phyloP scores from a whole-genome alignment of 2,113 vertebrate genomes.

The Onychorhynchus coronatus region DNA sequence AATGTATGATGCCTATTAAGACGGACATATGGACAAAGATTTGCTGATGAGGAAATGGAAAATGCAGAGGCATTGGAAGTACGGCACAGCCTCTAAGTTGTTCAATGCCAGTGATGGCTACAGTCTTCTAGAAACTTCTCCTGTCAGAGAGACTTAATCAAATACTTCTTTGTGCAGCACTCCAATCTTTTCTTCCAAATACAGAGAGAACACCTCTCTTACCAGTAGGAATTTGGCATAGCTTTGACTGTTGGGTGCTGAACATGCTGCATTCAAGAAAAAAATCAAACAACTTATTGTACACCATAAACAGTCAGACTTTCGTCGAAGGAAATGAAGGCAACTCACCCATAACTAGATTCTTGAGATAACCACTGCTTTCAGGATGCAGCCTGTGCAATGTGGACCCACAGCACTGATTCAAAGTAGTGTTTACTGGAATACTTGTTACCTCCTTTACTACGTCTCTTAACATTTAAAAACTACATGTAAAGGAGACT shows the following conservation, averaged over 20 bases:
- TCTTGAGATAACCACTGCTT: background rate
- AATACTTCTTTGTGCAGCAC: background rate
- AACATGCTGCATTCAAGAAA: background rate
- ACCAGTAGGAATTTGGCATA: background rate
- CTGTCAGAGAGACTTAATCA: background rate
- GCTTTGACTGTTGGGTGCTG: background rate
- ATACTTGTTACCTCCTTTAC: background rate
- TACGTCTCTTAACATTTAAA: fast-evolving
- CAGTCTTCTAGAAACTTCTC: background rate
- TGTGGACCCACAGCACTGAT: background rate
- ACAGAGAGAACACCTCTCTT: background rate
- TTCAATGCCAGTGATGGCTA: background rate
- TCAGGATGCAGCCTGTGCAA: background rate
- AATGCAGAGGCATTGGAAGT: background rate
- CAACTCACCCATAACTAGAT: slow-evolving; percentile 18
- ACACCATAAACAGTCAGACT: background rate
- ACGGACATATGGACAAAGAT: background rate
- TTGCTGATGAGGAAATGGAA: background rate
- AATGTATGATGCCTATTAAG: slow-evolving; percentile 7
- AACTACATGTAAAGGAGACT: background rate
- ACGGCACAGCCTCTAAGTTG: background rate
- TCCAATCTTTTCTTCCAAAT: background rate
- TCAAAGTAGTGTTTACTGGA: background rate
- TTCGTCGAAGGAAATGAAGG: background rate
- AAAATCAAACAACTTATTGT: background rate